These are phyloP conservation scores for Macrotus californicus DNA, from an alignment of 2,113 vertebrate genomes.

Conservation along the genomic window DNA sequence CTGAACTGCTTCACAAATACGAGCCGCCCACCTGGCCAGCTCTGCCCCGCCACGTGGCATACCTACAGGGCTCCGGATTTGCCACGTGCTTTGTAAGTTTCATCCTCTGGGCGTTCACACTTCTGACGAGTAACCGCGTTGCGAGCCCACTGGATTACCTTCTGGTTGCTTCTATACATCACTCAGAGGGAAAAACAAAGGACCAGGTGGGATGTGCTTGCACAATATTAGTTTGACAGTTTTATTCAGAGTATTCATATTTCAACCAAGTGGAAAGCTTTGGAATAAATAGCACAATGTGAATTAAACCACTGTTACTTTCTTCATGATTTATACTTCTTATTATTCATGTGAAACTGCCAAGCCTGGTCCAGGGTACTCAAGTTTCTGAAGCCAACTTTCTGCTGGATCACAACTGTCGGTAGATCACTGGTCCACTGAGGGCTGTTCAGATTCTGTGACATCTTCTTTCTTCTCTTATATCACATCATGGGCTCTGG, in stretches of 20 bases:
- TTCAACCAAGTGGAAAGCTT: slow-evolving; percentile 24
- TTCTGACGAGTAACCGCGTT: neutral
- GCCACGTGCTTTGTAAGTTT: neutral
- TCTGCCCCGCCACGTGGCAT: neutral
- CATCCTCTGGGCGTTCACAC: neutral
- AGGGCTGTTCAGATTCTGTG: neutral
- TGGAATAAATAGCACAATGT: neutral
- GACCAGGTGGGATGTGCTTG: neutral
- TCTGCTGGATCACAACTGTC: neutral
- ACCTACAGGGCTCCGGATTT: neutral
- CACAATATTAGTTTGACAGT: neutral
- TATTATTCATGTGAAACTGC: neutral
- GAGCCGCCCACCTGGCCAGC: neutral
- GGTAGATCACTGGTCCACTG: neutral
- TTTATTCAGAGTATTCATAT: slow-evolving; percentile 14
- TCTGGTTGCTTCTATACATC: neutral
- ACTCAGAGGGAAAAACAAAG: neutral
- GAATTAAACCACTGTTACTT: neutral
- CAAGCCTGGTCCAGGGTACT: neutral
- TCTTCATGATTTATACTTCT: neutral
- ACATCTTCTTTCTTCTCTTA: neutral
- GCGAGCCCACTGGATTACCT: neutral
- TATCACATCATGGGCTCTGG: neutral
- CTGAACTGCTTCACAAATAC: neutral
- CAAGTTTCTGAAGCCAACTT: neutral